Conservation (phyloP, 1,140 invertebrate species). For the Littorina saxatilis region DNA sequence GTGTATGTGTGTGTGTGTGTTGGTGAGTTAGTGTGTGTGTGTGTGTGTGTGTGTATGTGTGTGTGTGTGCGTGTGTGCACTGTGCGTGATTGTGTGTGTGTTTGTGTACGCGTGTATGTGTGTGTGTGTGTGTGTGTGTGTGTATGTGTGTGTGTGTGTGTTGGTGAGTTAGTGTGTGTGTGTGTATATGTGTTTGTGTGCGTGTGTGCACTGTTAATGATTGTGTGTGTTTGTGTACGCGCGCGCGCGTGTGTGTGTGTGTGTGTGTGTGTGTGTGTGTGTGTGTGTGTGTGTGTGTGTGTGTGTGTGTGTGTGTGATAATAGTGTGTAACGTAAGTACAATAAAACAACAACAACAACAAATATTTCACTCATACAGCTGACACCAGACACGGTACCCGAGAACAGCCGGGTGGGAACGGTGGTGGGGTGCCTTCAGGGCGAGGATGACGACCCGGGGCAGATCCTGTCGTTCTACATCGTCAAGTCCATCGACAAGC, state of each 20-base stretch:
- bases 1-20: background rate
- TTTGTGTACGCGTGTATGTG: background rate
- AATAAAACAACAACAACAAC: no score
- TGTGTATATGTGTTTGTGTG: no score
- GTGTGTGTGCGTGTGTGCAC: background rate
- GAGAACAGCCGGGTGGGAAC: constrained; percentile 62
- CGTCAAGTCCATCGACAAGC: constrained; percentile 44
- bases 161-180: background rate
- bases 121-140: background rate
- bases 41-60: background rate
- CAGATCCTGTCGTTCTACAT: constrained; percentile 53
- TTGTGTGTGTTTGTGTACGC: no score
- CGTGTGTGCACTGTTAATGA: no score
- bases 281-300: no score
- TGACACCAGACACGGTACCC: constrained; percentile 52
- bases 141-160: background rate
- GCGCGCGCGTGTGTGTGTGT: no score
- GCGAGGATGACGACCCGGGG: constrained; percentile 59
- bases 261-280: no score
- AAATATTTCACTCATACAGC: constrained; percentile 48
- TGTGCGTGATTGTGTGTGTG: background rate
- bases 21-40: background rate
- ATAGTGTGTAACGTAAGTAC: no score
- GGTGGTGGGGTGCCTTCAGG: constrained; percentile 55
- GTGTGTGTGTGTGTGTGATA: no score